Evolutionary conservation across 2,797 vertebrate genomes (phyloP).

Genomic region (Babyrousa celebensis): DNA sequence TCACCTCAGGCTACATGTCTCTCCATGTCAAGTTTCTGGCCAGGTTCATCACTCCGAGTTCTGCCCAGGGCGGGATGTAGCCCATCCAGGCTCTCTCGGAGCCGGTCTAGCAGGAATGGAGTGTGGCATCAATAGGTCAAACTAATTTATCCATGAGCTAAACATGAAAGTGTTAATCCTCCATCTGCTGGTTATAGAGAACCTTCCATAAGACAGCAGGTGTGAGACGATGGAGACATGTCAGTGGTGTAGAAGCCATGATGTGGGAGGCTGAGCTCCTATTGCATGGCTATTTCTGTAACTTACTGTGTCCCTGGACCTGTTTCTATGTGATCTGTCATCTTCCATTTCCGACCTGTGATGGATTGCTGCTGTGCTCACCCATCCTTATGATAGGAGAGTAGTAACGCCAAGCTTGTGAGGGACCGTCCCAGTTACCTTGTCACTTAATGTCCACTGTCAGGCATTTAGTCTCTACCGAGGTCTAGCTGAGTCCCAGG

Average conservation of each 20-base stretch:
- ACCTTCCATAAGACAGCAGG: neutral
- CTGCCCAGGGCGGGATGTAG: neutral
- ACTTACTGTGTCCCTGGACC: neutral
- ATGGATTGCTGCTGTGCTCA: neutral
- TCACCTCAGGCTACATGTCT: neutral
- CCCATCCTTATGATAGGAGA: neutral
- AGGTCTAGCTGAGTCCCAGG: neutral
- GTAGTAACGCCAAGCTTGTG: neutral
- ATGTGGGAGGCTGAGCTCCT: neutral
- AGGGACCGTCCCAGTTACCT: neutral
- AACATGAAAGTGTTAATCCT: neutral
- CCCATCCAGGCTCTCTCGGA: neutral
- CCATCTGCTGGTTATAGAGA: neutral
- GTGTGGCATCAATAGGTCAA: neutral
- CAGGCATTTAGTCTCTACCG: neutral
- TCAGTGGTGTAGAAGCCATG: neutral
- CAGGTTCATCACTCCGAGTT: neutral
- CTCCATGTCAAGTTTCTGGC: neutral
- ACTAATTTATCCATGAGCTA: neutral
- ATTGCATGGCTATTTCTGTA: neutral
- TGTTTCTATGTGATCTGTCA: neutral
- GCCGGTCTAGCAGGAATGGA: neutral
- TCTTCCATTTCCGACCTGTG: neutral
- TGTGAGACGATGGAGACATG: neutral
- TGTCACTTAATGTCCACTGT: neutral